Conservation (phyloP, 2,888 invertebrate genomes). For the Limnephilus auricula region DNA sequence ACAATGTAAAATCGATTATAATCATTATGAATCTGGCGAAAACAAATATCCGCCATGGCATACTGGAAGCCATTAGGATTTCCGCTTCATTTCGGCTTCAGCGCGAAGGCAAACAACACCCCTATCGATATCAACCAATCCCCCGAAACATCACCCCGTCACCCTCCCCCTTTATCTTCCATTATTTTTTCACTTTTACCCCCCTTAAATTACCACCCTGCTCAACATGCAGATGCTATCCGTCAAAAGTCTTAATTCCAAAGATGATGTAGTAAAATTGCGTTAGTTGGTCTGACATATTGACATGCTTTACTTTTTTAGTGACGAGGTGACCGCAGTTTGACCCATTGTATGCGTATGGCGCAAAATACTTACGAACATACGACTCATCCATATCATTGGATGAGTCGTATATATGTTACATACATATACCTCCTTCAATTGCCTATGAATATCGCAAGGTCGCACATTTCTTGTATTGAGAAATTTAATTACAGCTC, state of each 20-base stretch:
- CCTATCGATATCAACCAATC: slow-evolving; percentile 61
- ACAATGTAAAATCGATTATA: not conserved
- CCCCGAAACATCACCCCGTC: slow-evolving; percentile 18
- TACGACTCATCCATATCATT: no score
- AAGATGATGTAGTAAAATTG: not conserved
- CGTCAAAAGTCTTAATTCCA: slow-evolving; percentile 50
- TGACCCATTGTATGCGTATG: not conserved
- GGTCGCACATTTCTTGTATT: no score
- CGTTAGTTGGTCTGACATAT: not conserved
- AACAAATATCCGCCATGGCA: slow-evolving; percentile 36
- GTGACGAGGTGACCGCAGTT: not conserved
- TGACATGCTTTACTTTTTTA: not conserved
- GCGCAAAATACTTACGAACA: not conserved
- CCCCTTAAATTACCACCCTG: not conserved
- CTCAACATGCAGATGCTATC: slow-evolving; percentile 25
- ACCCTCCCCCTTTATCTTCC: slow-evolving; percentile 31
- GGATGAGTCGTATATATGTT: no score
- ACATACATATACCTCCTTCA: no score
- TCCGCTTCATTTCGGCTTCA: slow-evolving; percentile 43
- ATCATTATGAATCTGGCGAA: not conserved
- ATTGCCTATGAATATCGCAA: no score
- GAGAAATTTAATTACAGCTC: no score
- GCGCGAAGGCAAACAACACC: slow-evolving; percentile 37
- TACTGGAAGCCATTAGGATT: slow-evolving; percentile 21
- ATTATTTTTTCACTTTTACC: slow-evolving; percentile 39